These are phyloP conservation scores for Eudyptes chrysolophus DNA, from an alignment of 2,113 vertebrate genomes.

Conservation along the genomic window DNA sequence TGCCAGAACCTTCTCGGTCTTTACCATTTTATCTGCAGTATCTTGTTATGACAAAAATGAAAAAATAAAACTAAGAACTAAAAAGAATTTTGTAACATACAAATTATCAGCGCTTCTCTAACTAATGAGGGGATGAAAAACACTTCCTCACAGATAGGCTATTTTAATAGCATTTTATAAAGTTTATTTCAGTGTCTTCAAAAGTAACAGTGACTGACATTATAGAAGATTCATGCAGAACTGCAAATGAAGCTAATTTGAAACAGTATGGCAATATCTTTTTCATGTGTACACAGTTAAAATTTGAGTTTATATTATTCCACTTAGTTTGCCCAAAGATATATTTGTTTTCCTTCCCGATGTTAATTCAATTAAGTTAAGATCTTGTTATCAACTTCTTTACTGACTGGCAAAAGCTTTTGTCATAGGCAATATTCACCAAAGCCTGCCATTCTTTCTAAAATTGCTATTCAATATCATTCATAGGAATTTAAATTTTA, in stretches of 20 bases:
- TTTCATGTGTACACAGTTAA: not conserved
- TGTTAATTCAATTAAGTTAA: not conserved
- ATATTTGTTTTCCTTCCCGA: not conserved
- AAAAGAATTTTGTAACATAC: not conserved
- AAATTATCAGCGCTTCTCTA: not conserved
- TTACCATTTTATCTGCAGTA: not conserved
- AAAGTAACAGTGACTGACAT: not conserved
- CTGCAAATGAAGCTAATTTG: not conserved
- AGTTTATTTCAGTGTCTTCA: not conserved
- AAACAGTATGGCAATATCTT: not conserved
- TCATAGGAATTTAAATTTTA: not conserved
- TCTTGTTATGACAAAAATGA: not conserved
- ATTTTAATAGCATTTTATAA: not conserved
- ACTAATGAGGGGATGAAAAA: not conserved
- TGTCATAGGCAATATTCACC: not conserved
- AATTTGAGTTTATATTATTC: not conserved
- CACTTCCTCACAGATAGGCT: not conserved
- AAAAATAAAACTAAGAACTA: not conserved
- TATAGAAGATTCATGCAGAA: not conserved
- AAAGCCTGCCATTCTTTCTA: slow-evolving; percentile 39
- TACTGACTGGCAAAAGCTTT: not conserved
- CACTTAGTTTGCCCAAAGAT: not conserved
- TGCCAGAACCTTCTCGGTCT: slow-evolving; percentile 19
- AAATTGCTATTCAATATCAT: not conserved
- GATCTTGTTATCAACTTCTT: not conserved